Base-by-base conservation (phyloP, 2,797 vertebrate species). In the Glyptemys insculpta region DNA sequence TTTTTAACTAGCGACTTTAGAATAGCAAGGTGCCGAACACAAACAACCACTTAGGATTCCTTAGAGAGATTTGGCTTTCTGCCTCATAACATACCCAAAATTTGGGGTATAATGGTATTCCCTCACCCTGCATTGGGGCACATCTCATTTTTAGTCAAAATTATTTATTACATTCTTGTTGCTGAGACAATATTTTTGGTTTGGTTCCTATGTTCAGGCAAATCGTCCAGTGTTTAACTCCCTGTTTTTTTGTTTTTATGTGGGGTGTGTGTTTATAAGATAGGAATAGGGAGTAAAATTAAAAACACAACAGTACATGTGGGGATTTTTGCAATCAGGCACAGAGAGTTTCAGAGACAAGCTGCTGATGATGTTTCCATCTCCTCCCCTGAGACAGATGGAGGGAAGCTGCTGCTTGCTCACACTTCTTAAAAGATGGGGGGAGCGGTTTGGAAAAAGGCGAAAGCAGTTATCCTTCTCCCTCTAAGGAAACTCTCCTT, bases 191-290 rank as follows among this genome's bases (percentile, higher is more conserved):
- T 82, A 41, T 41, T 86, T 19, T 53, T 29, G 27, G 52, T 65
- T 52, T 79, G 84, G 79, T 89, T 88, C 65, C 91, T 90, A 85
- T n/a, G 44, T 85, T 31, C 83, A 44, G 89, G 82, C 74, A 85
- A 90, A 92, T 27, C 90, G 34, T 90, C 41, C 85, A 91, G 59
- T 49, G 15, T 25, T 78, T 78, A 41, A 81, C 50, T 84, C 49
- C 56, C 91, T 89, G 54, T 65, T 88, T 50, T 68, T 88, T 12
- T 83, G 16, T 54, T 83, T 95, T 88, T 91, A 87, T 92, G 86
- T 54, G 49, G 92, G 10, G n/a, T 37, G 12, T 57, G 10, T 50
- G 47, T 89, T 92, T 90, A 68, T 56, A 91, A 59, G 82, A 52
- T 44, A 84, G 44, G 79, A 86, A 65, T 62, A 93, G 47, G 29